phyloP scores from a whole-genome alignment of 2,797 vertebrate species.

The Helicolenus hilgendorfi region DNA sequence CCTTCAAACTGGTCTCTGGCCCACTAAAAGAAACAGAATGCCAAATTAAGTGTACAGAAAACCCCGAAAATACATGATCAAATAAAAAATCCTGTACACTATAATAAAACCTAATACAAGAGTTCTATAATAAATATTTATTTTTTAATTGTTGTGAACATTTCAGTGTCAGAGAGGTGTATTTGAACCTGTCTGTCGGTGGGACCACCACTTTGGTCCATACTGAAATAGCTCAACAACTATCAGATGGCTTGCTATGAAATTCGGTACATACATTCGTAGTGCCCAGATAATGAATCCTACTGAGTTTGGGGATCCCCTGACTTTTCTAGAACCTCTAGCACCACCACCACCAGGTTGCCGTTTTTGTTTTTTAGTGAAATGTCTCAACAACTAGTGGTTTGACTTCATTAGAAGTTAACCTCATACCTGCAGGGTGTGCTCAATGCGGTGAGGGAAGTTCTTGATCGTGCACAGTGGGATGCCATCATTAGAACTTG shows the following conservation, averaged over 20 bases:
- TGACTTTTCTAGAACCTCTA: background rate
- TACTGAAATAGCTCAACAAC: background rate
- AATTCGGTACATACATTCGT: background rate
- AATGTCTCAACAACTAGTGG: background rate
- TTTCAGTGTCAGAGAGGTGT: background rate
- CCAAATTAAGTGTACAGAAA: background rate
- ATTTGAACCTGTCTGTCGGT: background rate
- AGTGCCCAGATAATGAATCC: background rate
- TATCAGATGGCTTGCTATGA: background rate
- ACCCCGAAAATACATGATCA: background rate
- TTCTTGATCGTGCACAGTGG: slow-evolving; percentile 92
- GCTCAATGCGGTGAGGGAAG: slow-evolving; percentile 92
- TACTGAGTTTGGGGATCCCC: background rate
- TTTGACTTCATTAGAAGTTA: background rate
- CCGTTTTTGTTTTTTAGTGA: background rate
- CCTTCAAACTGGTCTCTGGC: slow-evolving; percentile 94
- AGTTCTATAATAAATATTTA: background rate
- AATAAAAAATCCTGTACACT: background rate
- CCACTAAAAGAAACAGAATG: slow-evolving; percentile 89
- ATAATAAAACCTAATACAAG: background rate
- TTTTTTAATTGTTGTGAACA: background rate
- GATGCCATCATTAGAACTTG: slow-evolving; percentile 53
- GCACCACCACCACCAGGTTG: background rate
- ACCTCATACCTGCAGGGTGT: slow-evolving; percentile 93
- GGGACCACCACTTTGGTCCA: background rate